Conservation (phyloP, 2,797 vertebrate species). For the Pseudochromis fuscus region DNA sequence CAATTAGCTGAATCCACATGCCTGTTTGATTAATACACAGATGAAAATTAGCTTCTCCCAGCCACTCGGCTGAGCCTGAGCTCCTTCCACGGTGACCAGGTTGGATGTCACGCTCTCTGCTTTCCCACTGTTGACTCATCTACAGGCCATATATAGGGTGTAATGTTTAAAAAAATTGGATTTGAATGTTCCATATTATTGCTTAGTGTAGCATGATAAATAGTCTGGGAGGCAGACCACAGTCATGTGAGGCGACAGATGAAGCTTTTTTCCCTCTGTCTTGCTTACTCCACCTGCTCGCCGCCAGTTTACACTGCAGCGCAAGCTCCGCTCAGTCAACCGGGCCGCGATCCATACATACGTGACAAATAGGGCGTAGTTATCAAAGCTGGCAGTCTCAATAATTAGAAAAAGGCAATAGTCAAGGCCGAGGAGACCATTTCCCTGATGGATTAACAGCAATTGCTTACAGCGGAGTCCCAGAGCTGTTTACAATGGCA, state of each 20-base stretch:
- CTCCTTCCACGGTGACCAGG: constrained; percentile 43
- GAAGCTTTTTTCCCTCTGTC: constrained; percentile 6
- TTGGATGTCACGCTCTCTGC: constrained; percentile 29
- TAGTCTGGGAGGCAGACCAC: constrained; percentile 20
- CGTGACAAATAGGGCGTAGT: constrained; percentile 73
- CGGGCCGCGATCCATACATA: constrained; percentile 62
- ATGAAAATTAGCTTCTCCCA: constrained; percentile 75
- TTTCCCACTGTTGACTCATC: constrained; percentile 24
- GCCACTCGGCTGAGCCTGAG: constrained; percentile 38
- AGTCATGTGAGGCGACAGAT: constrained; percentile 61
- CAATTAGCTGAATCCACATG: constrained; percentile 81
- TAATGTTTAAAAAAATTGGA: constrained; percentile 21
- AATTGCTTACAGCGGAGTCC: constrained; percentile 62
- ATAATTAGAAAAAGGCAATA: constrained; percentile 81
- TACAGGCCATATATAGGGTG: neutral
- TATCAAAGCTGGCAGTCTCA: constrained; percentile 80
- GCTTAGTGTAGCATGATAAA: constrained; percentile 50
- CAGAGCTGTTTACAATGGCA: constrained; percentile 68
- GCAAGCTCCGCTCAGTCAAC: constrained; percentile 61
- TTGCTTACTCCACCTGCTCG: constrained; percentile 57
- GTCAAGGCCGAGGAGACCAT: constrained; percentile 62
- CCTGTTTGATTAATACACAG: constrained; percentile 83
- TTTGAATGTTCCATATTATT: constrained; percentile 28
- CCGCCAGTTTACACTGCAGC: constrained; percentile 49
- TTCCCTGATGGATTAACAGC: constrained; percentile 79